Conservation (phyloP, 2,888 invertebrate genomes). For the Brachyptera risi region DNA sequence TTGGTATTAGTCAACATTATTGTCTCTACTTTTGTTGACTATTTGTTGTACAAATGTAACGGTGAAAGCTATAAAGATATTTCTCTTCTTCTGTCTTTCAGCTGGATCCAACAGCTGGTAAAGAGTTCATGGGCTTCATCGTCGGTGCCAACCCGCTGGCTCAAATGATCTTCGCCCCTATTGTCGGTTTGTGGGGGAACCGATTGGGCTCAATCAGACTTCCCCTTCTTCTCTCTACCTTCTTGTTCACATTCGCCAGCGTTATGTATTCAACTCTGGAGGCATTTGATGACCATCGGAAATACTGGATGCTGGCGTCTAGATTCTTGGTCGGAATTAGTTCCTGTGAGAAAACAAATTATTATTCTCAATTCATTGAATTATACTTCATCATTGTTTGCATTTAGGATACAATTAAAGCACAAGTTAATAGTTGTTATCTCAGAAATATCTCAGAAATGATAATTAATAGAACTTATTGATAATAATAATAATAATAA, state of each 20-base stretch:
- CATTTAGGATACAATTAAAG: too few species aligned
- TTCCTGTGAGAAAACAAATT: constrained; percentile 71
- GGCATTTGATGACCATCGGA: constrained; percentile 57
- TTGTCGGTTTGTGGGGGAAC: constrained; percentile 83
- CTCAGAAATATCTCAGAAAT: too few species aligned
- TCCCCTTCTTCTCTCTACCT: constrained; percentile 66
- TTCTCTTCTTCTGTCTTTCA: constrained; percentile 51
- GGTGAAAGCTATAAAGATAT: too few species aligned
- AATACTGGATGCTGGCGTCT: constrained; percentile 70
- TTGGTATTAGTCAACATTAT: too few species aligned
- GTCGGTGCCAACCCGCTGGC: constrained; percentile 85
- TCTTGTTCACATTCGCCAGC: constrained; percentile 68
- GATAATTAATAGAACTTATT: too few species aligned
- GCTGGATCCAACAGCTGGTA: constrained; percentile 74
- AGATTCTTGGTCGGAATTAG: constrained; percentile 79
- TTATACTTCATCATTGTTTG: too few species aligned
- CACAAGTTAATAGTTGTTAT: too few species aligned
- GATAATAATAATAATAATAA: too few species aligned
- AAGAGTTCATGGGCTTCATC: constrained; percentile 77
- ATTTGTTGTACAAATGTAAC: too few species aligned
- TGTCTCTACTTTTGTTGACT: too few species aligned
- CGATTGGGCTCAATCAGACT: constrained; percentile 64
- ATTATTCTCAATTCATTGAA: too few species aligned
- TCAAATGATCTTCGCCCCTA: constrained; percentile 80
- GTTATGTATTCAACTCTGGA: constrained; percentile 72